Percentiles rank a stretch among this genome's conserved stretches.
phyloP scores from a whole-genome alignment of 1,140 invertebrate genomes.

The Ridgeia piscesae region DNA sequence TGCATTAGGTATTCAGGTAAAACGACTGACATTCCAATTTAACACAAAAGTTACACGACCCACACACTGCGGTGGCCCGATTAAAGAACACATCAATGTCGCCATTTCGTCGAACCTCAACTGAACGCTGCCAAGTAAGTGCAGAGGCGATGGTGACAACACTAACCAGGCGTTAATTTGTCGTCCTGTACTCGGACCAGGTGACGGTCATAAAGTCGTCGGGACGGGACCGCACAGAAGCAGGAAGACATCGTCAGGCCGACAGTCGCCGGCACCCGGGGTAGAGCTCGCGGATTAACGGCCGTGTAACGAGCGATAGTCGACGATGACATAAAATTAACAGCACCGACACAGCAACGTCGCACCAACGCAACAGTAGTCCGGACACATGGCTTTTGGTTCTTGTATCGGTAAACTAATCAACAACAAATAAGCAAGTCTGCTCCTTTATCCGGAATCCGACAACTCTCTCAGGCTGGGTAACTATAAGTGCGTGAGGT shows the following conservation, averaged over 20 bases:
- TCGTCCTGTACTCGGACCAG: background rate
- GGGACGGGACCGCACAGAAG: background rate
- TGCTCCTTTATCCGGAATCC: too few relatives aligned
- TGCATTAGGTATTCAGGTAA: background rate
- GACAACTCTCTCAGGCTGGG: too few relatives aligned
- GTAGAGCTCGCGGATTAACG: background rate
- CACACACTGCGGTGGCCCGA: background rate
- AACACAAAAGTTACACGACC: background rate
- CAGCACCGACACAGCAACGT: background rate
- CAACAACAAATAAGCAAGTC: too few relatives aligned
- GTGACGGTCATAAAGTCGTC: background rate
- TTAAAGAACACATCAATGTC: background rate
- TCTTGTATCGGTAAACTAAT: too few relatives aligned
- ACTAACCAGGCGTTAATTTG: background rate
- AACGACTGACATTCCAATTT: background rate
- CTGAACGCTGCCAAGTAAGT: too few relatives aligned
- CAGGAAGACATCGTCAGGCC: background rate
- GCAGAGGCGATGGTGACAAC: background rate
- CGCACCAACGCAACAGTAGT: background rate
- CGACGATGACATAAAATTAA: background rate
- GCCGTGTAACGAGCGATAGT: background rate
- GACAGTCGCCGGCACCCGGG: background rate
- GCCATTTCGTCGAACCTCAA: background rate
- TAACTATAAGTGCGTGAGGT: too few relatives aligned
- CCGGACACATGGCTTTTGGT: too few relatives aligned